Evolutionary conservation across 2,888 invertebrate species (phyloP).

Genomic region (Drosophila paracracens): DNA sequence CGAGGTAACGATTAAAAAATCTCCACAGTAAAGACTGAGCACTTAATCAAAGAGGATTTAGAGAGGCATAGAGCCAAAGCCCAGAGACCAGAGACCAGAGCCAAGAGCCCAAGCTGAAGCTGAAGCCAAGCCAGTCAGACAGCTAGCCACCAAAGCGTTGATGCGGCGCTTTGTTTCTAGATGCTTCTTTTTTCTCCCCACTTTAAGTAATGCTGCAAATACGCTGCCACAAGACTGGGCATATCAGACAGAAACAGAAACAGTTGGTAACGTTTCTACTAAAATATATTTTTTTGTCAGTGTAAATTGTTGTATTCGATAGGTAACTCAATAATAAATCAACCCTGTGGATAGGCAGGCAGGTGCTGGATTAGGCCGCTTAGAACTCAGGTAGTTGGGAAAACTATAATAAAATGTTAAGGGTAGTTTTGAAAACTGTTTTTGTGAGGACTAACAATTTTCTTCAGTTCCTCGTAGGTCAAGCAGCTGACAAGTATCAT

Average conservation of each 20-base stretch:
- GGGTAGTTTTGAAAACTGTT: slow-evolving; percentile 23
- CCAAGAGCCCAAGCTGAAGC: slow-evolving; percentile 19
- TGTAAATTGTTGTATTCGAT: neutral
- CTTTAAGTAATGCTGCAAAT: slow-evolving; percentile 25
- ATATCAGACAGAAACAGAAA: neutral
- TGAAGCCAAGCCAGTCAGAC: slow-evolving; percentile 23
- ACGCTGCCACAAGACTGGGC: slow-evolving; percentile 30
- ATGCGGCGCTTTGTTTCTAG: slow-evolving; percentile 73
- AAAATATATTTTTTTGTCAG: neutral
- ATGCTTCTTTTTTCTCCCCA: slow-evolving; percentile 30
- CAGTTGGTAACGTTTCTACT: neutral
- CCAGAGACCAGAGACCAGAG: slow-evolving; percentile 19
- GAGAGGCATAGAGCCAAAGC: slow-evolving; percentile 58
- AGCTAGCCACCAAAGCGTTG: slow-evolving; percentile 55
- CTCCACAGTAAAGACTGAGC: slow-evolving; percentile 78
- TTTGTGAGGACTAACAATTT: slow-evolving; percentile 29
- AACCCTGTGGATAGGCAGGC: neutral
- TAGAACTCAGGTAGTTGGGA: slow-evolving; percentile 6
- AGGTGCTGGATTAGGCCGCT: slow-evolving; percentile 4
- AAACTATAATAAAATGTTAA: neutral
- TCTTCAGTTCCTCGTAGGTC: slow-evolving; percentile 14
- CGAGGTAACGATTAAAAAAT: slow-evolving; percentile 79
- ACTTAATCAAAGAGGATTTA: slow-evolving; percentile 80
- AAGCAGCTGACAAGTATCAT: slow-evolving; percentile 18
- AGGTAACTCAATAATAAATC: neutral